Percentiles rank a stretch among this genome's conserved stretches.
phyloP scores from a whole-genome alignment of 2,888 invertebrate genomes.

The Priocnemis perturbator region DNA sequence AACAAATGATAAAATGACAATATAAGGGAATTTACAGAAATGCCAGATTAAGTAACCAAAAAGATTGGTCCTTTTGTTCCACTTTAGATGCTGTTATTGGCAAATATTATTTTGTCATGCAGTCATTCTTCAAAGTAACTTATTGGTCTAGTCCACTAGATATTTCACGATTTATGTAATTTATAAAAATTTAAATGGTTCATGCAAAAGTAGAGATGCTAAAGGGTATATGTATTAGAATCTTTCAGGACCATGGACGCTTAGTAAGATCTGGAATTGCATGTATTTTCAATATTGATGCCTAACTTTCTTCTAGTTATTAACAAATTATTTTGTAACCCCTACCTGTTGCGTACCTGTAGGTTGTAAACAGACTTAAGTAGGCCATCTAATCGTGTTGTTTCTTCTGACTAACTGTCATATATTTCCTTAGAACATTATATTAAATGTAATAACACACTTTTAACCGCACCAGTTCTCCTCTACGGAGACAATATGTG shows the following conservation, averaged over 20 bases:
- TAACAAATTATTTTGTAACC: no score
- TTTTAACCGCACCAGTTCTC: no score
- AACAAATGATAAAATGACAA: not conserved
- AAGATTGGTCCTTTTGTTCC: not conserved
- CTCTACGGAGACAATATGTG: no score
- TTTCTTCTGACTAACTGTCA: no score
- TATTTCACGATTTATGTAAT: not conserved
- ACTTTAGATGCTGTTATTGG: not conserved
- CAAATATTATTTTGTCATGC: not conserved
- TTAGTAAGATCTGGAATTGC: slow-evolving; percentile 15
- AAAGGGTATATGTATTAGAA: no score
- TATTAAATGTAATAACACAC: no score
- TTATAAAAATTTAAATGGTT: not conserved
- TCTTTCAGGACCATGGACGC: slow-evolving; percentile 34
- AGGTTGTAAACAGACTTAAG: no score
- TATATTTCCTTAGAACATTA: no score
- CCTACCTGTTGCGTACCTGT: no score
- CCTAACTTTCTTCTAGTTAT: no score
- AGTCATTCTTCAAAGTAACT: not conserved
- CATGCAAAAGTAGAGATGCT: not conserved
- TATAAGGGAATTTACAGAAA: not conserved
- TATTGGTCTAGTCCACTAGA: slow-evolving; percentile 9
- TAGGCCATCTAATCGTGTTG: no score
- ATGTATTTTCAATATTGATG: slow-evolving; percentile 9
- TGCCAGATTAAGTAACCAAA: not conserved